Evolutionary conservation across 2,797 vertebrate species (phyloP).

Genomic region (Scleropages formosus): DNA sequence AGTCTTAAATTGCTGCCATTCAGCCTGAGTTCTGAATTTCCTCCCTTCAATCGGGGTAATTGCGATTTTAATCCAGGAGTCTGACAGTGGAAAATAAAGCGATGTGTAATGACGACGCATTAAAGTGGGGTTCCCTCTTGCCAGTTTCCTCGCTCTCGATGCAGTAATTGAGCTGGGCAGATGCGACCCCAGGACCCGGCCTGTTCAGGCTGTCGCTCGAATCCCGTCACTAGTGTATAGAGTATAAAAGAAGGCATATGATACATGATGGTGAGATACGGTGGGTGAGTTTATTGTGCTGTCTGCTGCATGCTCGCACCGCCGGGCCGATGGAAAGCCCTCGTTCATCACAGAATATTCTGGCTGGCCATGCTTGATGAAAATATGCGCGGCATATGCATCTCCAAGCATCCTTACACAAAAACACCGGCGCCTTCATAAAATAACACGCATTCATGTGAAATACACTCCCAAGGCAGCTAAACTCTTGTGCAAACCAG

Average conservation of each 20-base stretch:
- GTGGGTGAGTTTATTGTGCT: neutral
- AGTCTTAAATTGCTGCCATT: slow-evolving; percentile 33
- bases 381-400: neutral
- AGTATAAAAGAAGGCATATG: neutral
- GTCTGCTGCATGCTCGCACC: neutral
- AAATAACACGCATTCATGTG: neutral
- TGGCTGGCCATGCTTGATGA: neutral
- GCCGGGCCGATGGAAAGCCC: neutral
- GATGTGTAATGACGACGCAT: slow-evolving; percentile 26
- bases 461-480: neutral
- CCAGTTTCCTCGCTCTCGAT: slow-evolving; percentile 28
- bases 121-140: slow-evolving; percentile 15
- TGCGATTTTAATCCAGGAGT: slow-evolving; percentile 41
- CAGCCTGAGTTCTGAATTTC: slow-evolving; percentile 22
- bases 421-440: neutral
- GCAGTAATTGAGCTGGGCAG: neutral
- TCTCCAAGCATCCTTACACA: neutral
- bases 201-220: neutral
- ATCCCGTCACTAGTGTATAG: neutral
- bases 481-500: slow-evolving; percentile 23
- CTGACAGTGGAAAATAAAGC: slow-evolving; percentile 14
- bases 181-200: neutral
- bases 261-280: slow-evolving; percentile 3
- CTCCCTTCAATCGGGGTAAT: slow-evolving; percentile 43
- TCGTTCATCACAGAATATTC: neutral